phyloP scores from a whole-genome alignment of 1,140 invertebrate genomes.

The Achatina immaculata region DNA sequence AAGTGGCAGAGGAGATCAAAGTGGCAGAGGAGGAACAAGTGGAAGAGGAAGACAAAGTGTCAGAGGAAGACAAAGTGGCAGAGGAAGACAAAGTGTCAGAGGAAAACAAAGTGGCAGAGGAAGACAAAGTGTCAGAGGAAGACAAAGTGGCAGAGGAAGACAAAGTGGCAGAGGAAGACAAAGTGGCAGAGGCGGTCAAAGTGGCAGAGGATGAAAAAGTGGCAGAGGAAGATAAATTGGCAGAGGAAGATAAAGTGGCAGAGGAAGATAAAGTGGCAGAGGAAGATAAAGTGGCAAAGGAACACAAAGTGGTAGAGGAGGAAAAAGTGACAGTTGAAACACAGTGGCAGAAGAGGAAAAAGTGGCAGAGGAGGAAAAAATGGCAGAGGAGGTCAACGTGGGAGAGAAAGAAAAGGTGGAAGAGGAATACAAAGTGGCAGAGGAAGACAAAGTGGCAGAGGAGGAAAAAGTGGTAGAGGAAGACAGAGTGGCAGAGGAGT shows the following conservation, averaged over 20 bases:
- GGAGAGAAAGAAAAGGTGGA: background rate
- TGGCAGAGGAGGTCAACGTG: background rate
- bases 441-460: background rate
- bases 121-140: background rate
- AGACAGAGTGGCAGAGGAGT: background rate
- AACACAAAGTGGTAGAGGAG: too few relatives aligned
- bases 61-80: background rate
- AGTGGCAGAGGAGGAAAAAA: too few relatives aligned
- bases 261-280: too few relatives aligned
- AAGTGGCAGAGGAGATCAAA: background rate
- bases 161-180: background rate
- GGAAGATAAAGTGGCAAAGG: background rate
- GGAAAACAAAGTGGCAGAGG: background rate
- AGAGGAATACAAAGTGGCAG: too few relatives aligned
- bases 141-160: background rate
- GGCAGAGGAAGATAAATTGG: background rate
- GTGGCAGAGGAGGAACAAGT: background rate
- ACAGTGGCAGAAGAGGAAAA: background rate
- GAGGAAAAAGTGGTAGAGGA: constrained; percentile 10
- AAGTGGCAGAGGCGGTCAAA: background rate
- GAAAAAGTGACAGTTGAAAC: background rate
- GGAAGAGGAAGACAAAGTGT: background rate
- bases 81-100: background rate
- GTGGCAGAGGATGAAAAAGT: background rate
- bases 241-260: too few relatives aligned